Conservation (phyloP, 2,797 vertebrate species). For the Leptodactylus fallax region DNA sequence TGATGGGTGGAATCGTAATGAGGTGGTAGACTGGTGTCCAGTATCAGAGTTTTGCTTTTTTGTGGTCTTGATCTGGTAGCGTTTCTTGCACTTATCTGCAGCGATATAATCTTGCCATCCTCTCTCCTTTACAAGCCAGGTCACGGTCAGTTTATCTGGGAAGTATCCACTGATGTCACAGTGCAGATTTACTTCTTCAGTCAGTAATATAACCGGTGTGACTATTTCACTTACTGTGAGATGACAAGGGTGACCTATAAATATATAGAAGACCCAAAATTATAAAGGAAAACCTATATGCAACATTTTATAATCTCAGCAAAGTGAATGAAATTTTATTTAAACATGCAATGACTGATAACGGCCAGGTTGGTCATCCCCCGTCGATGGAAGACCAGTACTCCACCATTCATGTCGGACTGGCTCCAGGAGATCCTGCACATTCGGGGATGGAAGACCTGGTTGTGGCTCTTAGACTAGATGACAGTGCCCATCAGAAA, state of each 20-base stretch:
- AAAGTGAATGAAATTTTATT: neutral
- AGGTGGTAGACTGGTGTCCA: neutral
- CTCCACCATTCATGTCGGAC: no score
- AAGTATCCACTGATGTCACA: neutral
- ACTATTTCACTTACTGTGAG: neutral
- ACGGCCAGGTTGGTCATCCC: no score
- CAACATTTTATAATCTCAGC: neutral
- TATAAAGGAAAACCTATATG: neutral
- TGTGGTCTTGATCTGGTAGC: neutral
- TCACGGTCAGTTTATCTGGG: neutral
- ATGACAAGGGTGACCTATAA: neutral
- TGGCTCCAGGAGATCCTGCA: no score
- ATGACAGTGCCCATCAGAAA: no score
- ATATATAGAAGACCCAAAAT: neutral
- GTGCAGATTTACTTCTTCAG: neutral
- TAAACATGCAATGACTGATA: no score
- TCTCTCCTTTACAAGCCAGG: neutral
- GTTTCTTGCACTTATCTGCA: neutral
- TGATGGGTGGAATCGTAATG: neutral
- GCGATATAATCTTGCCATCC: neutral
- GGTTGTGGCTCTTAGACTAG: no score
- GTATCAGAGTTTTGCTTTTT: neutral
- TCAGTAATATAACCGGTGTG: neutral
- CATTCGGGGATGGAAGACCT: no score
- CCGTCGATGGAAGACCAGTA: no score